These are phyloP conservation scores for Apocrypta bakeri DNA, from an alignment of 1,140 invertebrate species.

Conservation along the genomic window DNA sequence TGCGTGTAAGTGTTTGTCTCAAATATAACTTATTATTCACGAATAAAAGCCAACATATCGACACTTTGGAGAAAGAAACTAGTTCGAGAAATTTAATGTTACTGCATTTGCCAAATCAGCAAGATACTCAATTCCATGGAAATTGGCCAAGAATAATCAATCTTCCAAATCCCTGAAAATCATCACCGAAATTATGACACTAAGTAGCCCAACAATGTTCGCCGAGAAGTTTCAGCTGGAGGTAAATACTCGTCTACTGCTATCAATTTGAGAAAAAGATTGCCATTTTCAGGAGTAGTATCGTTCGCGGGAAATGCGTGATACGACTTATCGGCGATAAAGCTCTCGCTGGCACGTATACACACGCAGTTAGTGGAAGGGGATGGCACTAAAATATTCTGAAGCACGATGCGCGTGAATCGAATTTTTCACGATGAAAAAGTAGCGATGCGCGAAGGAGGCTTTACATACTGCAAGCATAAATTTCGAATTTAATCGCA, in stretches of 20 bases:
- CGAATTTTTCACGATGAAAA: slow-evolving; percentile 50
- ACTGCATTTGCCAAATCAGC: neutral
- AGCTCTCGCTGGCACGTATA: slow-evolving; percentile 14
- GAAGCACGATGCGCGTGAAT: slow-evolving; percentile 43
- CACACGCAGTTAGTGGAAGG: neutral
- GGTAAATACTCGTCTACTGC: neutral
- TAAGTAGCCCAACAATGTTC: slow-evolving; percentile 14
- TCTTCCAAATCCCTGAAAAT: no score
- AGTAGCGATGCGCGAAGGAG: slow-evolving; percentile 22
- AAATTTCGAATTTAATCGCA: slow-evolving; percentile 51
- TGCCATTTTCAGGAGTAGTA: slow-evolving; percentile 24
- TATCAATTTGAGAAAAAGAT: slow-evolving; percentile 47
- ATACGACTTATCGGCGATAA: slow-evolving; percentile 50
- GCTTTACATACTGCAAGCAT: slow-evolving; percentile 45
- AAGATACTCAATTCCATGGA: no score
- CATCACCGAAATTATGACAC: neutral
- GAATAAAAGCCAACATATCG: no score
- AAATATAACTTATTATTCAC: no score
- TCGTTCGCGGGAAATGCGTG: slow-evolving; percentile 30
- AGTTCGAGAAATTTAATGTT: neutral
- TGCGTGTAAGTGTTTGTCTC: no score
- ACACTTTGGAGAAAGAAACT: no score
- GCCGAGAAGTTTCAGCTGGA: neutral
- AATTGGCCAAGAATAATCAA: no score
- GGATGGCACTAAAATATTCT: slow-evolving; percentile 45